Evolutionary conservation across 2,888 invertebrate species (phyloP).

Genomic region (Epistrophe grossulariae): DNA sequence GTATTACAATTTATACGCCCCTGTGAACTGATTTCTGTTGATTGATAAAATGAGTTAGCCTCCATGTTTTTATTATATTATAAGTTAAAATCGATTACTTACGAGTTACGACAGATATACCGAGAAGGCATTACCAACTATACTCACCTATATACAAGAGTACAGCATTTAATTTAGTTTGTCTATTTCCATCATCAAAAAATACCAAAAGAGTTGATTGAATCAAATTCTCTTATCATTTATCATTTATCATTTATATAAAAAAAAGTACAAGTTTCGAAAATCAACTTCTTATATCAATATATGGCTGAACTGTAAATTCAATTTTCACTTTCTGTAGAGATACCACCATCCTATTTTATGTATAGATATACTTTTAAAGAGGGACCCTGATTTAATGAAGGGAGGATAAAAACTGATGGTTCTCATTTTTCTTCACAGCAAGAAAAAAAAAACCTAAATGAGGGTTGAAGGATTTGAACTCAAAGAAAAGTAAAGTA

Average conservation of each 20-base stretch:
- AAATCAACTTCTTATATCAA: background rate
- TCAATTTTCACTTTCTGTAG: background rate
- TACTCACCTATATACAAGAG: too few species aligned
- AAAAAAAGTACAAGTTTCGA: conserved; percentile 15
- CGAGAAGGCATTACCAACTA: too few species aligned
- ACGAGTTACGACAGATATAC: too few species aligned
- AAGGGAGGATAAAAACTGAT: conserved; percentile 8
- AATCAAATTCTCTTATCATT: conserved; percentile 71
- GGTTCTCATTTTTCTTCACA: background rate
- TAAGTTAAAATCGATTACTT: too few species aligned
- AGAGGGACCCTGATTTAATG: background rate
- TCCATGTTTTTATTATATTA: too few species aligned
- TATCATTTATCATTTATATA: conserved; percentile 57
- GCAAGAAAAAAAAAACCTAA: background rate
- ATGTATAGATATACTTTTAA: background rate
- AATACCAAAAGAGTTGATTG: conserved; percentile 30
- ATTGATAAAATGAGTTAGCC: too few species aligned
- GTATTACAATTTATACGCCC: too few species aligned
- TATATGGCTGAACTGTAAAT: background rate
- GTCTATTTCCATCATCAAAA: background rate
- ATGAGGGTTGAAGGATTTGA: conserved; percentile 6
- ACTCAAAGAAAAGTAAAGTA: background rate
- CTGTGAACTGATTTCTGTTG: too few species aligned
- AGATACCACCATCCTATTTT: background rate
- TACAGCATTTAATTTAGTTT: too few species aligned